Evolutionary conservation across 2,888 invertebrate genomes (phyloP).

Genomic region (Aporophyla nigra): DNA sequence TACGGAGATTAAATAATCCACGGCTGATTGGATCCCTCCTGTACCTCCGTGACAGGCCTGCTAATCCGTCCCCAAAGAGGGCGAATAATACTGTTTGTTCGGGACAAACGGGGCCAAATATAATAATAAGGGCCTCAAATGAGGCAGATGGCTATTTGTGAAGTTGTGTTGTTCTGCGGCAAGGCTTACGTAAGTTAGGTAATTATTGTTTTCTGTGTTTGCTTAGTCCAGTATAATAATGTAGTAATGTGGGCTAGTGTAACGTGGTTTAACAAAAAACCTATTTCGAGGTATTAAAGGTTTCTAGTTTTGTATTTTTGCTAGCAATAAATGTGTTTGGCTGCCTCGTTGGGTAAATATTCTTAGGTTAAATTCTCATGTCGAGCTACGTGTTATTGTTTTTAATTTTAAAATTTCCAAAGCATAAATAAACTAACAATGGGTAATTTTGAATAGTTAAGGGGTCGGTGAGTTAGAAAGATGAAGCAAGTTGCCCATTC

Average conservation of each 20-base stretch:
- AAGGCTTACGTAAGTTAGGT: constrained; percentile 16
- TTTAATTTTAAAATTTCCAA: neutral
- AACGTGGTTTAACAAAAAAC: neutral
- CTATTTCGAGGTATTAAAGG: too few relatives aligned
- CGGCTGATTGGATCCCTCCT: constrained; percentile 59
- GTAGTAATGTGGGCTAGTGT: neutral
- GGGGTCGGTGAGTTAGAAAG: neutral
- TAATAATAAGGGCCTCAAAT: constrained; percentile 49
- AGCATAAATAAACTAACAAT: neutral
- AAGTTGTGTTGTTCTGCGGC: constrained; percentile 33
- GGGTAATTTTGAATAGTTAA: neutral
- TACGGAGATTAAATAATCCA: constrained; percentile 62
- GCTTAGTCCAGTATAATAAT: neutral
- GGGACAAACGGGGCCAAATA: constrained; percentile 57
- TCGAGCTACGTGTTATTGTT: too few relatives aligned
- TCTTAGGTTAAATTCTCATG: too few relatives aligned
- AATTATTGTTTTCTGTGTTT: constrained; percentile 18
- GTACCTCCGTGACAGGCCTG: constrained; percentile 55
- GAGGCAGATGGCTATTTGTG: constrained; percentile 38
- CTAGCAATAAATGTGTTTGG: too few relatives aligned
- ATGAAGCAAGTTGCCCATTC: neutral
- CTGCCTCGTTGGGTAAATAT: neutral
- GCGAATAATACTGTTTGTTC: constrained; percentile 56
- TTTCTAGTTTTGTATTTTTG: neutral
- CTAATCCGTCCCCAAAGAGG: constrained; percentile 44